A percentile compares a stretch with the other conserved stretches of the same genome.
These are phyloP conservation scores for Catonia carolina DNA, from an alignment of 2,888 invertebrate species.

Conservation along the genomic window DNA sequence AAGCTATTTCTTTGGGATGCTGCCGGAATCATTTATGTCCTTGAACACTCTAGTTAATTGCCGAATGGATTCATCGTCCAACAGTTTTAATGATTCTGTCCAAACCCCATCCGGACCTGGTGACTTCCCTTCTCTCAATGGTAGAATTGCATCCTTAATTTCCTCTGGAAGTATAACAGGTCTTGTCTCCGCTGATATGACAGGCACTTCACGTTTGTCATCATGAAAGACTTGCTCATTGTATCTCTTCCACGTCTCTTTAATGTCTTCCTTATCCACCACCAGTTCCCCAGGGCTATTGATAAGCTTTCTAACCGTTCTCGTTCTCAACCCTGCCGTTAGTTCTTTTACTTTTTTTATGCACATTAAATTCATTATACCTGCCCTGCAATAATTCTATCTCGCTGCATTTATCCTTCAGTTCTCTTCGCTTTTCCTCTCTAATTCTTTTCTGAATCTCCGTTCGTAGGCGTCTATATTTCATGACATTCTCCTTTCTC, in stretches of 20 bases:
- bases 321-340: slow-evolving; percentile 11
- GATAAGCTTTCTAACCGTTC: slow-evolving; percentile 6
- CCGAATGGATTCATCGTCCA: neutral
- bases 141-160: slow-evolving; percentile 3
- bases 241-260: slow-evolving; percentile 14
- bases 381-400: slow-evolving; percentile 18
- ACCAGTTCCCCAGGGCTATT: slow-evolving; percentile 12
- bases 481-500: slow-evolving; percentile 8
- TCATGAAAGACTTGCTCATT: slow-evolving; percentile 7
- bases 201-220: neutral
- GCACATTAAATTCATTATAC: slow-evolving; percentile 19
- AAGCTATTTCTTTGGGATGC: slow-evolving; percentile 23
- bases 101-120: slow-evolving; percentile 12
- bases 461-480: slow-evolving; percentile 10
- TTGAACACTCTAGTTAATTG: slow-evolving; percentile 20
- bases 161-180: neutral
- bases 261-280: slow-evolving; percentile 16
- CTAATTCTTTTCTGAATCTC: slow-evolving; percentile 12
- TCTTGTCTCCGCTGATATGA: neutral
- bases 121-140: neutral
- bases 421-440: slow-evolving; percentile 14
- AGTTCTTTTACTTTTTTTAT: slow-evolving; percentile 14
- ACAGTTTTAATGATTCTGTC: slow-evolving; percentile 8
- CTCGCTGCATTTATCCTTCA: slow-evolving; percentile 19
- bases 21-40: slow-evolving; percentile 25